These are phyloP conservation scores for Ciconia nigra DNA, from an alignment of 2,797 vertebrate genomes.

Conservation along the genomic window DNA sequence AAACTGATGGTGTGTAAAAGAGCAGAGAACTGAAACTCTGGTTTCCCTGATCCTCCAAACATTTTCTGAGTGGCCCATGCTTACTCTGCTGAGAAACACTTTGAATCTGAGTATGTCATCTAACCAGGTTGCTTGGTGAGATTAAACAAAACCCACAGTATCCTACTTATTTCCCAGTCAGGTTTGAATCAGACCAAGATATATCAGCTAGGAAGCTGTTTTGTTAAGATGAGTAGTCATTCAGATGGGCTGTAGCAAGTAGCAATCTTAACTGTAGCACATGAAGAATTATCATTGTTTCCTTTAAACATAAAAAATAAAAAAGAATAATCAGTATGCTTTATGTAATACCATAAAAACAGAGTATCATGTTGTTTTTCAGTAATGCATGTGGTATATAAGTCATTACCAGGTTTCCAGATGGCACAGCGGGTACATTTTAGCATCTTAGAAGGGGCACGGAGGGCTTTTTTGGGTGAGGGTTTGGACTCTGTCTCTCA, in stretches of 20 bases:
- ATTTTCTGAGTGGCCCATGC: rapidly evolving
- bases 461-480: rapidly evolving
- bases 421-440: background rate
- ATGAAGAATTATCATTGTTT: background rate
- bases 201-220: background rate
- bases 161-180: background rate
- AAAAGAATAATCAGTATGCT: background rate
- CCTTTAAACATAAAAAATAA: background rate
- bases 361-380: background rate
- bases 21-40: background rate
- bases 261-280: background rate
- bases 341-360: background rate
- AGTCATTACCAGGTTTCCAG: background rate
- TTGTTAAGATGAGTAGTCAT: background rate
- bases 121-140: background rate
- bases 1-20: background rate
- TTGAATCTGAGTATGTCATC: background rate
- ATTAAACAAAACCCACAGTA: background rate
- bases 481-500: background rate
- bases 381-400: background rate
- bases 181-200: background rate
- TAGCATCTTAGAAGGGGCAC: rapidly evolving
- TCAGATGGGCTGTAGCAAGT: background rate
- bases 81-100: background rate
- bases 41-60: background rate